Percentiles rank a stretch among this genome's conserved stretches.
Evolutionary conservation across 2,113 vertebrate species (phyloP).

Genomic region (Rhabdomys dilectus): DNA sequence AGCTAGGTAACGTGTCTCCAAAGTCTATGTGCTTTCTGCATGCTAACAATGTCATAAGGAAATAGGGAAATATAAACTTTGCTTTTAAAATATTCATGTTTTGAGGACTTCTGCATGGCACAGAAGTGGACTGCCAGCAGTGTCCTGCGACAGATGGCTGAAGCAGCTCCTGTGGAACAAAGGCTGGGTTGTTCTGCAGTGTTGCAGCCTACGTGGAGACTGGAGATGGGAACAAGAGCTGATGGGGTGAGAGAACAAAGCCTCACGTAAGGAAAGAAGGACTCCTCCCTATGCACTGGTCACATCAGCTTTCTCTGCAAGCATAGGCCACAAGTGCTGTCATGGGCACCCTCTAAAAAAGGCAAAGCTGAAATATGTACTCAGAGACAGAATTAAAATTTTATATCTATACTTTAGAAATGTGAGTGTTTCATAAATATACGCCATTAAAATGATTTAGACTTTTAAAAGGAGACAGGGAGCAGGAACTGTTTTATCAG

Average conservation of each 20-base stretch:
- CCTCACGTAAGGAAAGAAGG: background rate
- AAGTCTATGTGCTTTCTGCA: background rate
- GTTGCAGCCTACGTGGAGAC: background rate
- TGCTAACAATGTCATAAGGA: background rate
- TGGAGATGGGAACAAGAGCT: background rate
- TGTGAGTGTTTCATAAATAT: conserved; percentile 50
- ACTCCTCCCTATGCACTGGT: accelerated
- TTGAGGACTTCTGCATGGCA: background rate
- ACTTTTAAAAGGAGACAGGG: conserved; percentile 39
- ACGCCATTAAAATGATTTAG: conserved; percentile 63
- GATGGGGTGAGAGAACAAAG: background rate
- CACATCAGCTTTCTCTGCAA: background rate
- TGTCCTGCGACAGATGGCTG: background rate
- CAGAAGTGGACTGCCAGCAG: background rate
- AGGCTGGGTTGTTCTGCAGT: conserved; percentile 4
- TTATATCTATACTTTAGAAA: conserved; percentile 61
- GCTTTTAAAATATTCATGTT: background rate
- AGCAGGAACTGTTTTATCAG: conserved; percentile 63
- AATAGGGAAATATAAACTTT: background rate
- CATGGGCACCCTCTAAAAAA: background rate
- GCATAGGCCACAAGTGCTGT: background rate
- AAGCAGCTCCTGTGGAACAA: conserved; percentile 26
- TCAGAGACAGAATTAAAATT: conserved; percentile 63
- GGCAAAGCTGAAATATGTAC: background rate
- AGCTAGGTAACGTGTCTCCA: background rate